A percentile compares a stretch with the other conserved stretches of the same genome.
These are phyloP conservation scores for Nomada ferruginata DNA, from an alignment of 2,888 invertebrate genomes.

Conservation along the genomic window DNA sequence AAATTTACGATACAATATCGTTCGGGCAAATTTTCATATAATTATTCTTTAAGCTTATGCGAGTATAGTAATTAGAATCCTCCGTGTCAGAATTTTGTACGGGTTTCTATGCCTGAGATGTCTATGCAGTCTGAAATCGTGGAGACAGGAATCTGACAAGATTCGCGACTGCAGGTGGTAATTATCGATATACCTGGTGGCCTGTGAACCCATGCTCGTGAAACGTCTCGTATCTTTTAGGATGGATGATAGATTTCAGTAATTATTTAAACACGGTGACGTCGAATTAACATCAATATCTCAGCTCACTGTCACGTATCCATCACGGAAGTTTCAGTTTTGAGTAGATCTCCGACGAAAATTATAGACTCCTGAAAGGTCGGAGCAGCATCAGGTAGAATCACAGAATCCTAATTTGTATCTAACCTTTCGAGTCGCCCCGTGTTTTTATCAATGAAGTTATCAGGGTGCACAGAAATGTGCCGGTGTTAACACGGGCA, in stretches of 20 bases:
- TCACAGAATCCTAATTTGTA: neutral
- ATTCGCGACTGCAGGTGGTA: constrained; percentile 38
- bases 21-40: neutral
- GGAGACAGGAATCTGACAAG: constrained; percentile 46
- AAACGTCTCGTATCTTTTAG: constrained; percentile 21
- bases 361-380: constrained; percentile 1
- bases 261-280: constrained; percentile 43
- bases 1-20: neutral
- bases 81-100: neutral
- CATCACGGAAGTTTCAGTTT: neutral
- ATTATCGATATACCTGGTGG: constrained; percentile 56
- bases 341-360: constrained; percentile 7
- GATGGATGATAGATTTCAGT: constrained; percentile 25
- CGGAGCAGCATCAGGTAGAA: neutral
- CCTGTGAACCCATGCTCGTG: constrained; percentile 25
- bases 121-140: constrained; percentile 32
- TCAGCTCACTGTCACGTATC: constrained; percentile 18
- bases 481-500: too few relatives aligned
- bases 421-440: neutral
- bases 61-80: neutral
- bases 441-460: neutral
- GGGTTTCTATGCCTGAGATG: neutral
- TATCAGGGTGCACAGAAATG: neutral
- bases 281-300: constrained; percentile 42
- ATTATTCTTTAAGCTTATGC: neutral